These are phyloP conservation scores for Seira musarum DNA, from an alignment of 2,888 invertebrate species.

Conservation along the genomic window DNA sequence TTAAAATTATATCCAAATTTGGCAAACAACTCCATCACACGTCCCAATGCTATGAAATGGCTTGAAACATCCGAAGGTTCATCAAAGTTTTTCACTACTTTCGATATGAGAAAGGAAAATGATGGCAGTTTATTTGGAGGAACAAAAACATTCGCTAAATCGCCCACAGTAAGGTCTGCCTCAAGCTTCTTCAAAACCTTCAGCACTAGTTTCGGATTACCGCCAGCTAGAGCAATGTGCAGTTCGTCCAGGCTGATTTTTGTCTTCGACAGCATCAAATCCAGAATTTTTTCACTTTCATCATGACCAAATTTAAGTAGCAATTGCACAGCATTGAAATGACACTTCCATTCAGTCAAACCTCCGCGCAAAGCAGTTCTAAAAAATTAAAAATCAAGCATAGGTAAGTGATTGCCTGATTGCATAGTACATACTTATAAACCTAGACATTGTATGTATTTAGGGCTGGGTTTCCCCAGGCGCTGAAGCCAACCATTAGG, in stretches of 20 bases:
- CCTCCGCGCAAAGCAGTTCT: too few relatives aligned
- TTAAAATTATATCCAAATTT: conserved; percentile 20
- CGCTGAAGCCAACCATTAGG: too few relatives aligned
- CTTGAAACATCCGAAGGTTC: neutral
- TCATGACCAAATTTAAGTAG: neutral
- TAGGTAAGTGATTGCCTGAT: too few relatives aligned
- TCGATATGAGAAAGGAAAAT: neutral
- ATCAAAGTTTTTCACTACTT: neutral
- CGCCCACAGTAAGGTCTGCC: neutral
- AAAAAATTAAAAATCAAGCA: too few relatives aligned
- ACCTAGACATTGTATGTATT: too few relatives aligned
- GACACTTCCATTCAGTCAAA: neutral
- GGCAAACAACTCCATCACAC: neutral
- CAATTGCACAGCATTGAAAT: conserved; percentile 15
- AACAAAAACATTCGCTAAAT: neutral
- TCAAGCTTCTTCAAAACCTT: conserved; percentile 17
- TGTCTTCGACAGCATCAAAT: neutral
- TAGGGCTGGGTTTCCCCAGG: too few relatives aligned
- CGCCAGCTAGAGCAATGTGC: conserved; percentile 2
- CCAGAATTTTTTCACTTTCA: neutral
- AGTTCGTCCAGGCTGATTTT: conserved; percentile 16
- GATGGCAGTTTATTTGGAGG: neutral
- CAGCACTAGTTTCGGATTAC: neutral
- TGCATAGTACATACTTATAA: too few relatives aligned
- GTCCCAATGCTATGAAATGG: neutral